Conservation (phyloP, 2,113 vertebrate species). For the Boulengeromyrus knoepffleri region DNA sequence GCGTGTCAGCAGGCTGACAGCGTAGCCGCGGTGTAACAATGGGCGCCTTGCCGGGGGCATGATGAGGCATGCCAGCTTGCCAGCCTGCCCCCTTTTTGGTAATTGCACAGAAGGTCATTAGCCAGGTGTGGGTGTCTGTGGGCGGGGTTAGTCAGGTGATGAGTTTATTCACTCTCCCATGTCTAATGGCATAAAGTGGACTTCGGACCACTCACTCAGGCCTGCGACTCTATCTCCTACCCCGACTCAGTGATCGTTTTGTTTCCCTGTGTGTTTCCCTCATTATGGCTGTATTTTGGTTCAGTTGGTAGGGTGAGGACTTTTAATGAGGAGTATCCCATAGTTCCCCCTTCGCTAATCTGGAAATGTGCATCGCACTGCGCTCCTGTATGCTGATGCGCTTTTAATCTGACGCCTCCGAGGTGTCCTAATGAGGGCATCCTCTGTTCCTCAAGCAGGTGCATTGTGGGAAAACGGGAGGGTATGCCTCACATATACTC, state of each 20-base stretch:
- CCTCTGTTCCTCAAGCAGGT: slow-evolving; percentile 43
- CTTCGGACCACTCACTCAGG: not conserved
- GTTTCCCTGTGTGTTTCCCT: not conserved
- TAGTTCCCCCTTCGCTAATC: slow-evolving; percentile 16
- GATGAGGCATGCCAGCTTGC: not conserved
- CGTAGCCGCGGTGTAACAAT: not conserved
- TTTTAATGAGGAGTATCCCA: slow-evolving; percentile 10
- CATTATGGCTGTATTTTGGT: not conserved
- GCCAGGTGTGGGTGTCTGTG: not conserved
- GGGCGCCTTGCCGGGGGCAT: not conserved
- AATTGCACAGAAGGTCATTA: not conserved
- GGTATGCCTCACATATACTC: slow-evolving; percentile 58
- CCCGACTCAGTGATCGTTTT: not conserved
- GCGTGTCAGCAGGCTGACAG: not conserved
- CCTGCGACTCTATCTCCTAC: not conserved
- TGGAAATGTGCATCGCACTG: not conserved
- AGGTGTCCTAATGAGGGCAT: slow-evolving; percentile 59
- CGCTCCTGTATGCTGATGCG: slow-evolving; percentile 61
- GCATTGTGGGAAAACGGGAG: slow-evolving; percentile 49
- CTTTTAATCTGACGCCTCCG: slow-evolving; percentile 61
- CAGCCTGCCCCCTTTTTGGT: not conserved
- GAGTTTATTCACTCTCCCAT: not conserved
- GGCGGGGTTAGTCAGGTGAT: not conserved
- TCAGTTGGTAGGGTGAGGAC: not conserved
- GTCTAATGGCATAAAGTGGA: not conserved